A percentile compares a stretch with the other conserved stretches of the same genome.
These are phyloP conservation scores for Drosophila borborema DNA, from an alignment of 2,888 invertebrate genomes.

Conservation along the genomic window DNA sequence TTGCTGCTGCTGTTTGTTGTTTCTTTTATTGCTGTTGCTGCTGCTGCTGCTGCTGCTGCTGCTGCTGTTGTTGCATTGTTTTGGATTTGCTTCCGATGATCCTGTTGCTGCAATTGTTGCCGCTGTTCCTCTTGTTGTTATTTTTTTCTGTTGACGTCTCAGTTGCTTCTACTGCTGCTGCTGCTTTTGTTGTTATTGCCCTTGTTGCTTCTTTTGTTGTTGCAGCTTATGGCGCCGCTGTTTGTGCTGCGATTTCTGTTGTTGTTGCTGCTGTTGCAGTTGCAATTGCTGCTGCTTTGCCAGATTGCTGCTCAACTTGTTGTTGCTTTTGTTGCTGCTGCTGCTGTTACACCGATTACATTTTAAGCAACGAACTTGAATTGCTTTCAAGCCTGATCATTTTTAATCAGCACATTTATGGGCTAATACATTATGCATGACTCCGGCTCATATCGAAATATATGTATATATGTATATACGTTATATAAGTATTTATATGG, in stretches of 20 bases:
- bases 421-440: conserved; percentile 70
- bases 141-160: not conserved
- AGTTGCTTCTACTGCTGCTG: not conserved
- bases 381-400: conserved; percentile 22
- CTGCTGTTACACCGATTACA: conserved; percentile 30
- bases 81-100: not conserved
- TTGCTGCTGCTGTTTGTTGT: not conserved
- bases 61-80: not conserved
- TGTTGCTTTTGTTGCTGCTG: not conserved
- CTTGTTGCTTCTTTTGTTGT: not conserved
- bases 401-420: conserved; percentile 68
- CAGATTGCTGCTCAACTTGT: not conserved
- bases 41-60: not conserved
- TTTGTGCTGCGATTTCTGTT: not conserved
- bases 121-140: not conserved
- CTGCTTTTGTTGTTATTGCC: not conserved
- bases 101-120: not conserved
- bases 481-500: not conserved
- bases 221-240: not conserved
- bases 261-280: not conserved
- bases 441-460: conserved; percentile 19
- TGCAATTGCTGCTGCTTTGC: not conserved
- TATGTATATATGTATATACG: not conserved
- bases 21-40: not conserved
- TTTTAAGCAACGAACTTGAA: conserved; percentile 44